Conservation (phyloP, 2,797 vertebrate genomes). For the Scomberomorus guttatus region DNA sequence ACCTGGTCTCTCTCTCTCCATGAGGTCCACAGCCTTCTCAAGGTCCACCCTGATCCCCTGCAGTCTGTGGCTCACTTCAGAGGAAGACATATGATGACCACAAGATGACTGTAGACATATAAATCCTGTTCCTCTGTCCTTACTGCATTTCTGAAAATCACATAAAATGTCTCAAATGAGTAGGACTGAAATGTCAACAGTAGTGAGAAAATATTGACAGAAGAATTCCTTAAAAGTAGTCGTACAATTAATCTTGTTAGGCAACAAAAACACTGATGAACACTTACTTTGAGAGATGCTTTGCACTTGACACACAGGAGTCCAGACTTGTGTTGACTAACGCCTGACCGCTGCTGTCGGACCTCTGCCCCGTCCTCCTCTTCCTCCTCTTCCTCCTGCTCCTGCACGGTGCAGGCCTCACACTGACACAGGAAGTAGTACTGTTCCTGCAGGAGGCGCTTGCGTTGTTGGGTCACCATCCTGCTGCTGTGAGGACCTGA, state of each 20-base stretch:
- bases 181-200: not conserved
- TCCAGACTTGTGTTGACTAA: conserved; percentile 45
- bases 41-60: conserved; percentile 78
- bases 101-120: conserved; percentile 75
- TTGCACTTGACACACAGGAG: conserved; percentile 88
- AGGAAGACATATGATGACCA: conserved; percentile 48
- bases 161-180: not conserved
- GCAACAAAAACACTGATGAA: not conserved
- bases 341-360: not conserved
- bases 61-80: conserved; percentile 76
- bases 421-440: conserved; percentile 95
- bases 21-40: conserved; percentile 79
- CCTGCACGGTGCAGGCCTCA: conserved; percentile 82
- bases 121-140: conserved; percentile 46
- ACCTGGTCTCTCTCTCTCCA: conserved; percentile 86
- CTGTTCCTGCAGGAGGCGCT: conserved; percentile 87
- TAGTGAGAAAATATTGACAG: not conserved
- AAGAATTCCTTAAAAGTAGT: not conserved
- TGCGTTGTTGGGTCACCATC: conserved; percentile 87
- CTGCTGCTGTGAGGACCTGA: conserved; percentile 90
- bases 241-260: not conserved
- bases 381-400: conserved; percentile 47
- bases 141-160: conserved; percentile 56
- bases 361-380: conserved; percentile 15
- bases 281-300: conserved; percentile 84